These are phyloP conservation scores for Ornithoptera priamus DNA, from an alignment of 2,888 invertebrate genomes.

Conservation along the genomic window DNA sequence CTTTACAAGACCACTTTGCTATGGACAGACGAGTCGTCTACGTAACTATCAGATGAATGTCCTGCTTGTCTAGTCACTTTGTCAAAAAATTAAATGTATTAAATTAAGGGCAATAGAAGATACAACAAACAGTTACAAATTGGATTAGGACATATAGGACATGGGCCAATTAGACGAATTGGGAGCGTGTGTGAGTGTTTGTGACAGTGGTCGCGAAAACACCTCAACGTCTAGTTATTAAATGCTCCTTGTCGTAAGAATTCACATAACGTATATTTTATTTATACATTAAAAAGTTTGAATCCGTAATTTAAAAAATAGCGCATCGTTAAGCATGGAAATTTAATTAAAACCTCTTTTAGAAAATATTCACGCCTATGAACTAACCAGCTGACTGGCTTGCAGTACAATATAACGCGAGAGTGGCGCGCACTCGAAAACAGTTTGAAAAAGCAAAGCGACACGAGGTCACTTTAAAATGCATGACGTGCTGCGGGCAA, in stretches of 20 bases:
- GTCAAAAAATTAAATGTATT: not conserved
- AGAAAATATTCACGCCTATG: not conserved
- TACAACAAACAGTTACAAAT: conserved; percentile 11
- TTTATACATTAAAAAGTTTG: not conserved
- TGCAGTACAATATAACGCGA: not conserved
- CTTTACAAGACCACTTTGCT: too few relatives aligned
- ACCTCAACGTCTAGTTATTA: conserved; percentile 44
- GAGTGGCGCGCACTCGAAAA: not conserved
- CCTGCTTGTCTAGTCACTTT: too few relatives aligned
- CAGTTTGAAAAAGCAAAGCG: not conserved
- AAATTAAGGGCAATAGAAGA: conserved; percentile 1
- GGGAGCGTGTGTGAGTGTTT: conserved; percentile 49
- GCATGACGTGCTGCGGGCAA: conserved; percentile 10
- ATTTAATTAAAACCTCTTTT: not conserved
- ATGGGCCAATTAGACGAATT: conserved; percentile 58
- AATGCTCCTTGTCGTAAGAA: not conserved
- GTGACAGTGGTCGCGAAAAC: conserved; percentile 54
- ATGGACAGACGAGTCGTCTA: too few relatives aligned
- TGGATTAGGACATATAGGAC: conserved; percentile 31
- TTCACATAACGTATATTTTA: not conserved
- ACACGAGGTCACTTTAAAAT: conserved; percentile 15
- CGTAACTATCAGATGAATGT: too few relatives aligned
- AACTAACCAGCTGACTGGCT: not conserved
- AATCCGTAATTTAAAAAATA: not conserved
- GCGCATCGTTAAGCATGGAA: not conserved